phyloP scores from a whole-genome alignment of 2,113 vertebrate species.

The Panthera leo region DNA sequence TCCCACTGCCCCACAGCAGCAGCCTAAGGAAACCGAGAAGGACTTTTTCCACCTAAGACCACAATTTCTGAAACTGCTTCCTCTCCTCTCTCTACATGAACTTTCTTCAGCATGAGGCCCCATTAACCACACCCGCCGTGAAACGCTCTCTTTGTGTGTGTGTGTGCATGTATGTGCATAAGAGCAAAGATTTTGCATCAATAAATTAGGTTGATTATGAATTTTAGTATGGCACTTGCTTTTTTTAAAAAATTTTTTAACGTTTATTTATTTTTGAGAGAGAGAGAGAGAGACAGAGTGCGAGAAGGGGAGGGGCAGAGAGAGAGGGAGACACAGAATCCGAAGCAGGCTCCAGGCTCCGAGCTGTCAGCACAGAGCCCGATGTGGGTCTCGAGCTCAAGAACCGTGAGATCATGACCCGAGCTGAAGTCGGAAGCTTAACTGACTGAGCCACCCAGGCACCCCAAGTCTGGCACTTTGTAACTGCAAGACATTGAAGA shows the following conservation, averaged over 20 bases:
- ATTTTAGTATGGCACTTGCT: background rate
- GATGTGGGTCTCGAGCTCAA: too few species aligned
- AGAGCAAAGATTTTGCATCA: background rate
- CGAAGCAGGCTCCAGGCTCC: too few species aligned
- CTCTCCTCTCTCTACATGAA: slow-evolving; percentile 47
- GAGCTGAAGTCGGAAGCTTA: too few species aligned
- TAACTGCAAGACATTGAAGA: background rate
- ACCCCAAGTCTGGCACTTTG: background rate
- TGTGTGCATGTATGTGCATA: background rate
- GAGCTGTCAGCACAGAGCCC: too few species aligned
- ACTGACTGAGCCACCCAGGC: too few species aligned
- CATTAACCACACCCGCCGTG: slow-evolving; percentile 26
- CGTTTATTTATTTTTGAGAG: too few species aligned
- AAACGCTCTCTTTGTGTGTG: background rate
- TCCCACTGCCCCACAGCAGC: slow-evolving; percentile 25
- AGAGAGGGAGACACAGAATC: too few species aligned
- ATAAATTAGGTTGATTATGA: background rate
- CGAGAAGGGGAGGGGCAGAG: too few species aligned
- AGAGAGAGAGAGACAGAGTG: too few species aligned
- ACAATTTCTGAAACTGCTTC: slow-evolving; percentile 71
- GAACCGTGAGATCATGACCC: too few species aligned
- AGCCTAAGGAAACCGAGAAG: slow-evolving; percentile 15
- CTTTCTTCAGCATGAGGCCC: background rate
- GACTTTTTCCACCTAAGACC: slow-evolving; percentile 57
- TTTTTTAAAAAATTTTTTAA: too few species aligned